These are phyloP conservation scores for Poecilia wingei DNA, from an alignment of 2,797 vertebrate species.

Conservation along the genomic window DNA sequence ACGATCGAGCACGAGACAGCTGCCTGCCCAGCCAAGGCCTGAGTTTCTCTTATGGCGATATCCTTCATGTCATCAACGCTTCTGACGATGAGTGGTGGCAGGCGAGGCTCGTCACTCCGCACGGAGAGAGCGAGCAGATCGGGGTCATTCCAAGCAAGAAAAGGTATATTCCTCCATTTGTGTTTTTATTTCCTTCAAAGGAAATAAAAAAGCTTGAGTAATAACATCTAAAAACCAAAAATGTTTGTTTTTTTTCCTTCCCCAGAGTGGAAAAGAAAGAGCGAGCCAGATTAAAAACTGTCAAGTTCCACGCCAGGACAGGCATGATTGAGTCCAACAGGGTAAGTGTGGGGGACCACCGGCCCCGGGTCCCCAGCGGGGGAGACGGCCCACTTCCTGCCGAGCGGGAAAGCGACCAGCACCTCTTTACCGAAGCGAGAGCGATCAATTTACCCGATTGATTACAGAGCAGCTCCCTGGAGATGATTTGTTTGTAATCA, in stretches of 20 bases:
- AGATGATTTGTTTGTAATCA: slow-evolving; percentile 41
- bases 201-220: background rate
- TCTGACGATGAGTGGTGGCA: slow-evolving; percentile 99
- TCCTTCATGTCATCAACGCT: slow-evolving; percentile 97
- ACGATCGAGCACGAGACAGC: slow-evolving; percentile 97
- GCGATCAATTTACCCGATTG: slow-evolving; percentile 68
- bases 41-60: slow-evolving; percentile 98
- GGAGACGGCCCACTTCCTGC: slow-evolving; percentile 74
- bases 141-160: slow-evolving; percentile 99
- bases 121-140: slow-evolving; percentile 98
- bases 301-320: slow-evolving; percentile 98
- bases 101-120: slow-evolving; percentile 95
- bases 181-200: background rate
- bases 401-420: slow-evolving; percentile 66
- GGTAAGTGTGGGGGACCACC: slow-evolving; percentile 86
- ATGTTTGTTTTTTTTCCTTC: background rate
- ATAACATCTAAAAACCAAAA: background rate
- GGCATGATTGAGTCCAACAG: slow-evolving; percentile 98
- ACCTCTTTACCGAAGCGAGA: slow-evolving; percentile 68
- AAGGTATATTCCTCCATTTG: slow-evolving; percentile 77
- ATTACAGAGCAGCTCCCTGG: slow-evolving; percentile 53
- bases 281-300: slow-evolving; percentile 98
- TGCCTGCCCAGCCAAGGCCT: slow-evolving; percentile 98
- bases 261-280: slow-evolving; percentile 98
- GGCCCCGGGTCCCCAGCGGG: slow-evolving; percentile 54